Percentiles rank a stretch among this genome's conserved stretches.
Conservation (phyloP, 2,113 vertebrate genomes). For the Seriola aureovittata region DNA sequence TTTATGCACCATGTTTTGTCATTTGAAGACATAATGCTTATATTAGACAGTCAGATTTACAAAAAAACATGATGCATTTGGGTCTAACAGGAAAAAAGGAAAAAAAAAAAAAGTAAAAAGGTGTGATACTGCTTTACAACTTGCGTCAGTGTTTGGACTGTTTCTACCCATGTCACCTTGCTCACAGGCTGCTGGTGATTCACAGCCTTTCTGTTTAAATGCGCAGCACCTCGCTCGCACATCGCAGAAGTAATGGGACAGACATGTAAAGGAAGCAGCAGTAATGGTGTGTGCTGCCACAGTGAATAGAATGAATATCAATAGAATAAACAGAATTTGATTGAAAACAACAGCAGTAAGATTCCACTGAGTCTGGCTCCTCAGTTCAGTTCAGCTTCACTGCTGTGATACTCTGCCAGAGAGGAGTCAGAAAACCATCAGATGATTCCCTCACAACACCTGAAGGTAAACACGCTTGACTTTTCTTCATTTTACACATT, state of each 20-base stretch:
- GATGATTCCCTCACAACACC: conserved; percentile 7
- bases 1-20: too few relatives aligned
- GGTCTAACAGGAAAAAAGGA: too few relatives aligned
- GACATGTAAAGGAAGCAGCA: background rate
- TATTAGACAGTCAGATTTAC: background rate
- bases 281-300: background rate
- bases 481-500: background rate
- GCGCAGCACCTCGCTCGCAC: too few relatives aligned
- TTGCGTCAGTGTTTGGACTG: too few relatives aligned
- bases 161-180: too few relatives aligned
- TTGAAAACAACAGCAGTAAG: conserved; percentile 25
- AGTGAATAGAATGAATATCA: background rate
- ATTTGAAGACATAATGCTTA: background rate
- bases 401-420: background rate
- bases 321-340: background rate
- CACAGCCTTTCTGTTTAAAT: too few relatives aligned
- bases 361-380: conserved; percentile 5
- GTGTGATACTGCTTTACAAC: too few relatives aligned
- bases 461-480: conserved; percentile 20
- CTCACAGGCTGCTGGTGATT: too few relatives aligned
- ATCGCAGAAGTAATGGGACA: background rate
- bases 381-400: conserved; percentile 1
- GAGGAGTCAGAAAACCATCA: conserved; percentile 5
- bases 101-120: background rate
- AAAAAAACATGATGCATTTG: background rate